Evolutionary conservation across 2,113 vertebrate species (phyloP).

Genomic region (Rhinopomastus cyanomelas): DNA sequence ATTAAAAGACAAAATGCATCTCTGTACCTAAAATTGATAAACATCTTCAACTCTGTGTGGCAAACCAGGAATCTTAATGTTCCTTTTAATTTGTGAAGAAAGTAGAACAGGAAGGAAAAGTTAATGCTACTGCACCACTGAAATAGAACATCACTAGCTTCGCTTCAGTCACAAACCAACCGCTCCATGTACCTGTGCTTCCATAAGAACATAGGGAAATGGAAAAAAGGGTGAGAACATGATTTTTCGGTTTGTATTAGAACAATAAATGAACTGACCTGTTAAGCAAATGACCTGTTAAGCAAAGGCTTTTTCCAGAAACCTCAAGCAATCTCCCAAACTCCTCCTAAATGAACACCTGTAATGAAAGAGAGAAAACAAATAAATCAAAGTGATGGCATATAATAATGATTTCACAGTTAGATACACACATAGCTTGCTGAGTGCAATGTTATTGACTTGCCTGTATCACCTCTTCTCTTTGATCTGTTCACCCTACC

Average conservation of each 20-base stretch:
- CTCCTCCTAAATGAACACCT: not conserved
- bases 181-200: accelerated
- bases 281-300: not conserved
- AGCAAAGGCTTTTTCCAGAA: not conserved
- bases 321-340: not conserved
- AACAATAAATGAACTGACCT: not conserved
- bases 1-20: not conserved
- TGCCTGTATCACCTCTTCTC: not conserved
- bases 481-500: not conserved
- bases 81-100: not conserved
- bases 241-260: not conserved
- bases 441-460: not conserved
- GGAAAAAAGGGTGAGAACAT: not conserved
- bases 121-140: no score
- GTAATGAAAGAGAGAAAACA: not conserved
- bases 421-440: not conserved
- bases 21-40: not conserved
- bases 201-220: not conserved
- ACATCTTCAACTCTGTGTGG: not conserved
- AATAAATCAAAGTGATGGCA: not conserved
- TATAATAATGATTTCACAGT: not conserved
- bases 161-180: not conserved
- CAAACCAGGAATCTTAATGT: not conserved
- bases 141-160: not conserved
- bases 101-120: not conserved